Base-by-base conservation (phyloP, 2,113 vertebrate genomes). In the Muntiacus reevesi region DNA sequence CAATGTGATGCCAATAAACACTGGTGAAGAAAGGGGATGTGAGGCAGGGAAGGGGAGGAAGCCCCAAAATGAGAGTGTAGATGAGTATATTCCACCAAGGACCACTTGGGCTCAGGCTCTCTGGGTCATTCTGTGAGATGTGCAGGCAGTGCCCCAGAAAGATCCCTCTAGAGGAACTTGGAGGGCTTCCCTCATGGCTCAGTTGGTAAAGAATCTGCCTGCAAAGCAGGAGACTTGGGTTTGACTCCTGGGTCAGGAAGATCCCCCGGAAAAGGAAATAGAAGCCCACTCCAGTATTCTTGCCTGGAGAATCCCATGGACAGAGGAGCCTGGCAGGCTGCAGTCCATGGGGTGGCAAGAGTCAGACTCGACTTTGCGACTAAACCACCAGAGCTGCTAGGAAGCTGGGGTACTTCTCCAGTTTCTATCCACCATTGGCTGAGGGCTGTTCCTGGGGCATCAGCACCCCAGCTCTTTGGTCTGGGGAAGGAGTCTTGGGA, bases 281-380 rank as follows among this genome's bases (percentile, higher is more conserved):
- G 67, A 13, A 74, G 23, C 67, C 67, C 12, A 74, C 19, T 40
- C n/a, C 19, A 74, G n/a, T 74, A 40, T 25, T 74, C 36, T 23
- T 40, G 10, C 67, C 67, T 74, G 67, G 67, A 40, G 67, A 74
- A 40, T 74, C 21, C 67, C 10, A 74, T 13, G 67, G 2, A 40
- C 67, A 40, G 21, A 40, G 67, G 36, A 74, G 21, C 67, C 36
- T 25, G 36, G 67, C 11, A 0, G 5, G 36, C 12, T 74, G 23
- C 67, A 74, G 67, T 74, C 36, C 36, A 40, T 40, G 67, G 67
- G 67, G 12, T 25, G 23, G 67, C 21, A 40, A 74, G 67, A 74
- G 67, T 71, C 0, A 0, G 67, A 23, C n/a, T 71, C 2, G 5
- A 71, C 67, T 71, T 40, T 3, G 64, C 0, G 0, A 40, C 67